These are phyloP conservation scores for Rhyzopertha dominica DNA, from an alignment of 1,140 invertebrate species.

Conservation along the genomic window DNA sequence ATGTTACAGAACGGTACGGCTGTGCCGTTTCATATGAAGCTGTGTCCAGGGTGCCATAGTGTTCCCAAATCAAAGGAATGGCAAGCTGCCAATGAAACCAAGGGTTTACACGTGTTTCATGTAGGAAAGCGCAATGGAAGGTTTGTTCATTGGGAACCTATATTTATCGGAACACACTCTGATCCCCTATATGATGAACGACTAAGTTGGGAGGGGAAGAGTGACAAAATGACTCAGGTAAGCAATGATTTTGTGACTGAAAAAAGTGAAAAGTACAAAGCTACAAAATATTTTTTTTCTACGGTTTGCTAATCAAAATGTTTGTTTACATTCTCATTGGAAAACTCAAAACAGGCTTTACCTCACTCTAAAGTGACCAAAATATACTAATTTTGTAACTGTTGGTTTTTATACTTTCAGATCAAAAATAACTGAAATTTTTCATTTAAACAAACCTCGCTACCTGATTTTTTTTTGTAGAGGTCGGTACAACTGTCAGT, in stretches of 20 bases:
- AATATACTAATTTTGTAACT: no score
- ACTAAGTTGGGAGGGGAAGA: constrained; percentile 84
- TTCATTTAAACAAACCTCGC: no score
- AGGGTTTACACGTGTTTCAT: constrained; percentile 72
- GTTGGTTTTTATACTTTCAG: no score
- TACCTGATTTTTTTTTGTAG: no score
- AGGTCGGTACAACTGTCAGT: no score
- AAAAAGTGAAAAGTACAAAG: no score
- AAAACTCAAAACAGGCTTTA: no score
- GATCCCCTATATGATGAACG: constrained; percentile 86
- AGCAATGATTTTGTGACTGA: constrained; percentile 11
- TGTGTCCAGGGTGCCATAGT: constrained; percentile 83
- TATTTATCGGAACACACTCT: constrained; percentile 78
- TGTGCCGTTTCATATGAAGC: constrained; percentile 86
- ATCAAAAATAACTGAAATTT: no score
- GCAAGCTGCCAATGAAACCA: constrained; percentile 64
- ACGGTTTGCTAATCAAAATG: background rate
- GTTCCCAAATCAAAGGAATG: constrained; percentile 82
- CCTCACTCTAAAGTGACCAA: no score
- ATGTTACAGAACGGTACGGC: constrained; percentile 73
- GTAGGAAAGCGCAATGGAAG: constrained; percentile 75
- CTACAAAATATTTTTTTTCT: constrained; percentile 5
- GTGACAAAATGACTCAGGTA: constrained; percentile 93
- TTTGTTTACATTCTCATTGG: background rate
- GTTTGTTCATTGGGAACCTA: constrained; percentile 85